phyloP scores from a whole-genome alignment of 2,888 invertebrate species.

The Nezara viridula region DNA sequence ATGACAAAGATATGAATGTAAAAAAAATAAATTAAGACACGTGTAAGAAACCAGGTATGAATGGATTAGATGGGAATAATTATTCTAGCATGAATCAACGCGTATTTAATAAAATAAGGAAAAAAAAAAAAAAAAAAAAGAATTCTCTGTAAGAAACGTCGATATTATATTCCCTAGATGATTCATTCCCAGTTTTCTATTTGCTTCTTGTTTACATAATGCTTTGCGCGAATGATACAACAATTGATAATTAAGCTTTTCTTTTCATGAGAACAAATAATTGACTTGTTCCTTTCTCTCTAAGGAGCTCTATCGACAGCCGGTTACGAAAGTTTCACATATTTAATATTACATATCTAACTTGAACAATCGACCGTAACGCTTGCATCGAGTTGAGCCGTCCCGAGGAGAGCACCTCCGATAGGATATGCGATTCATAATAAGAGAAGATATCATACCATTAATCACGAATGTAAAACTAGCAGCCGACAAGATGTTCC shows the following conservation, averaged over 20 bases:
- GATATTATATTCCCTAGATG: too few relatives aligned
- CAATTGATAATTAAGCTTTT: background rate
- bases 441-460: conserved; percentile 5
- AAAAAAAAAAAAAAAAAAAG: too few relatives aligned
- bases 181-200: background rate
- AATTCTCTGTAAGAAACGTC: too few relatives aligned
- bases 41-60: too few relatives aligned
- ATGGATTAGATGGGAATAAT: too few relatives aligned
- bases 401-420: background rate
- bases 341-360: background rate
- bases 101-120: too few relatives aligned
- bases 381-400: background rate
- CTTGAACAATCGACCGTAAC: background rate
- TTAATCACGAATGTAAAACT: conserved; percentile 45
- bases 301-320: background rate
- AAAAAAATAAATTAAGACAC: too few relatives aligned
- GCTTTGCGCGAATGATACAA: background rate
- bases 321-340: background rate
- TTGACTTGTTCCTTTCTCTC: background rate
- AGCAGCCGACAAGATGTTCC: background rate
- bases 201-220: background rate
- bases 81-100: too few relatives aligned
- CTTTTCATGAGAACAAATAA: background rate
- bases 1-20: too few relatives aligned
- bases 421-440: conserved; percentile 2